Percentiles rank a stretch among this genome's conserved stretches.
These are phyloP conservation scores for Seriola aureovittata DNA, from an alignment of 2,113 vertebrate genomes.

Conservation along the genomic window DNA sequence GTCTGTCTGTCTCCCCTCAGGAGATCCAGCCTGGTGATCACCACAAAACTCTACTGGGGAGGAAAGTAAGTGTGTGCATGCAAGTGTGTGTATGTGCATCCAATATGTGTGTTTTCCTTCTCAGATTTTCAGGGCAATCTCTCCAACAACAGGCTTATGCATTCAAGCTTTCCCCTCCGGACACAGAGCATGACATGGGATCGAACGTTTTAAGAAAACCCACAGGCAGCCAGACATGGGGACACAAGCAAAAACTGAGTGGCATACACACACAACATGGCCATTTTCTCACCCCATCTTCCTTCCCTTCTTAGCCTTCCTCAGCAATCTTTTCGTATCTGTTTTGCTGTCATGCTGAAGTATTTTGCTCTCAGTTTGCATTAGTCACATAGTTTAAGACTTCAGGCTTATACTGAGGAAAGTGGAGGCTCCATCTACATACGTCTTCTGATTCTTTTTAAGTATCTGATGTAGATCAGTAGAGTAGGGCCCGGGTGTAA, in stretches of 20 bases:
- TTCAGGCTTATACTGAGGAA: slow-evolving; percentile 19
- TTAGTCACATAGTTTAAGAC: slow-evolving; percentile 49
- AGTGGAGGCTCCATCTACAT: slow-evolving; percentile 9
- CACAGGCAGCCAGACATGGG: not conserved
- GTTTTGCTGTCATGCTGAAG: slow-evolving; percentile 46
- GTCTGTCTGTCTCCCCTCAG: slow-evolving; percentile 77
- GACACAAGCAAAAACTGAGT: slow-evolving; percentile 12
- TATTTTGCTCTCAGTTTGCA: slow-evolving; percentile 48
- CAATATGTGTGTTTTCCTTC: slow-evolving; percentile 27
- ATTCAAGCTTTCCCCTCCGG: slow-evolving; percentile 22
- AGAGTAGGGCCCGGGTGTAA: not conserved
- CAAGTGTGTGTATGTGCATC: slow-evolving; percentile 23
- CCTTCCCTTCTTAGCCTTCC: slow-evolving; percentile 13
- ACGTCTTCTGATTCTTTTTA: slow-evolving; percentile 13
- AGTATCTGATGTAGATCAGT: slow-evolving; percentile 27
- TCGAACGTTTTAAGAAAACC: slow-evolving; percentile 29
- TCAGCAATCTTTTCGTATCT: slow-evolving; percentile 42
- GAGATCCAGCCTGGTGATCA: slow-evolving; percentile 98
- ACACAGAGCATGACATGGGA: slow-evolving; percentile 31
- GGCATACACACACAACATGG: slow-evolving; percentile 1
- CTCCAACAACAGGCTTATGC: slow-evolving; percentile 4
- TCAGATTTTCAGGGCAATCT: slow-evolving; percentile 39
- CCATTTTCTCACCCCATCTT: not conserved
- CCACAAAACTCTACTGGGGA: slow-evolving; percentile 99
- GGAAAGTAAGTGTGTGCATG: slow-evolving; percentile 93